Base-by-base conservation (phyloP, 1,140 invertebrate species). In the Cheumatopsyche charites region DNA sequence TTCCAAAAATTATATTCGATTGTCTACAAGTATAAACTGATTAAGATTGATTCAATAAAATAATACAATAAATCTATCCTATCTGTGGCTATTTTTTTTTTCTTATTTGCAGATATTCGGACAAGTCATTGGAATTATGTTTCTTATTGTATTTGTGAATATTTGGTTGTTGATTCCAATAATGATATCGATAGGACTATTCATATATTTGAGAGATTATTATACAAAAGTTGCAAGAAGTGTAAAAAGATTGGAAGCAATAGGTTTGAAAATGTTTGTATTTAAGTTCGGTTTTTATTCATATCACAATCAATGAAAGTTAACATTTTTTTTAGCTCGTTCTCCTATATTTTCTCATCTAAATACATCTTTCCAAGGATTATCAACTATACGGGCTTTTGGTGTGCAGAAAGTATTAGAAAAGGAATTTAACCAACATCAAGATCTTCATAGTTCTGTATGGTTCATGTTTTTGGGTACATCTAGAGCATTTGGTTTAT, bases 321-420 rank as follows among this genome's bases (percentile, higher is more conserved):
- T 9, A 43, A 43, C 42, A 9, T 43, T 66, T 4, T 55, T 77
- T 78, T 55, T 61, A 87, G 86, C 83, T 5, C 79, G 85, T 72
- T 87, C 86, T 76, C 91, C 91, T 1, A 86, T 93, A 7, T 92
- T 90, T 77, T 89, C 90, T 12, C 90, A 92, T 76, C 78, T 92
- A 0, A 89, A 85, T 71, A 85, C 89, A 1, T 86, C 88, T 0
- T 71, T 92, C 6, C 85, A 89, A 78, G 91, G 91, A 6, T 77
- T 92, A 0, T 82, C 86, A 19, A 91, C 89, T 0, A 90, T 93
- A 21, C 79, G 91, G 73, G 88, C 90, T 3, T 89, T 86, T 71
- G 78, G 80, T 7, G 83, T 84, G 6, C 82, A 90, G 77, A 79
- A 83, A 63, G 80, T 83, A 36, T 83, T 91, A 42, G 86, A 86